Evolutionary conservation across 2,797 vertebrate genomes (phyloP).

Genomic region (Geotrypetes seraphini): DNA sequence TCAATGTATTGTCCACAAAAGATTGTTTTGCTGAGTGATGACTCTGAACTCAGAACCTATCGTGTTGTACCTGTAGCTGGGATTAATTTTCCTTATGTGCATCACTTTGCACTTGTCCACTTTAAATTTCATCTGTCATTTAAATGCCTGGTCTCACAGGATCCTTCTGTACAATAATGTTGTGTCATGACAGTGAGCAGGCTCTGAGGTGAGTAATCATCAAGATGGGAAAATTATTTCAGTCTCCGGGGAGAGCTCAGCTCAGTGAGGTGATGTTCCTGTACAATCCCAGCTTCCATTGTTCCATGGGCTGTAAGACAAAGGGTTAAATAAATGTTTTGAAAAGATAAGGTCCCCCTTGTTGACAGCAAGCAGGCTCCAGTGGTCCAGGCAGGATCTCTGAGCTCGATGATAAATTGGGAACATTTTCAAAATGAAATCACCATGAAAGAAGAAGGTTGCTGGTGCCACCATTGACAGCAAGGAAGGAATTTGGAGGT

Average conservation of each 20-base stretch:
- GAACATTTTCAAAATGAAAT: slow-evolving; percentile 46
- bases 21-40: no score
- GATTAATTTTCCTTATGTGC: no score
- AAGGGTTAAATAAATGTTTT: slow-evolving; percentile 82
- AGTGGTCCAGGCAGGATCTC: slow-evolving; percentile 52
- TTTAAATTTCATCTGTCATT: no score
- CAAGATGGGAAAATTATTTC: no score
- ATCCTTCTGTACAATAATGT: no score
- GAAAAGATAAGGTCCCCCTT: slow-evolving; percentile 71
- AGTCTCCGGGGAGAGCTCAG: background rate
- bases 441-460: slow-evolving; percentile 32
- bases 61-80: no score
- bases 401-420: slow-evolving; percentile 57
- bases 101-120: no score
- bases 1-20: no score
- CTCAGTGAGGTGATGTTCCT: slow-evolving; percentile 33
- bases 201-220: no score
- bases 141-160: no score
- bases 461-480: slow-evolving; percentile 34
- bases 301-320: slow-evolving; percentile 65
- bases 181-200: no score
- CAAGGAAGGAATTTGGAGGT: slow-evolving; percentile 37
- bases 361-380: slow-evolving; percentile 75
- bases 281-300: slow-evolving; percentile 46
- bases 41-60: no score